A percentile compares a stretch with the other conserved stretches of the same genome.
Conservation (phyloP, 2,888 invertebrate species). For the Oasisia sp. region DNA sequence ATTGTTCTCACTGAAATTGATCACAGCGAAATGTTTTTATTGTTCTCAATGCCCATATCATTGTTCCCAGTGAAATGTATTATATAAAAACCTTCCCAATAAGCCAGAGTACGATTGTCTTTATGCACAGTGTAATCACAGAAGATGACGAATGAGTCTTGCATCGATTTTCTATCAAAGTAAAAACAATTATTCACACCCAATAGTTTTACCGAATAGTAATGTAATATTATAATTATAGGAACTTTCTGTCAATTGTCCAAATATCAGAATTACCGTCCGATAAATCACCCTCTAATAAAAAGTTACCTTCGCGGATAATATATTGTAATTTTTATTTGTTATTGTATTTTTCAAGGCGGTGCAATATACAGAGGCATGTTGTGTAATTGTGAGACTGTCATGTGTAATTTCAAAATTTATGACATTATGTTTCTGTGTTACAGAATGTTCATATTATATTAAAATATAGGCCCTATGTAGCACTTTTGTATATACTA, state of each 20-base stretch:
- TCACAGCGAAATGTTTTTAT: not conserved
- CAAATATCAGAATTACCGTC: not conserved
- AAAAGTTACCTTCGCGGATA: not conserved
- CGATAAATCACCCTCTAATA: not conserved
- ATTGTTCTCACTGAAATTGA: no score
- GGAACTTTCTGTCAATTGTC: not conserved
- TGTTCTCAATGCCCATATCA: no score
- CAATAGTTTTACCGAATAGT: not conserved
- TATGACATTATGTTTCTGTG: no score
- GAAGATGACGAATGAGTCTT: not conserved
- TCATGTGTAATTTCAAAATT: no score
- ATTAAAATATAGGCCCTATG: no score
- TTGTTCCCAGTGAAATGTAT: not conserved
- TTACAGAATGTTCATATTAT: no score
- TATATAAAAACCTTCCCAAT: not conserved
- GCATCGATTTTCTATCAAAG: not conserved
- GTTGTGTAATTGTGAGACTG: no score
- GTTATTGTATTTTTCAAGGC: no score
- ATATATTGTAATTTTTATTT: not conserved
- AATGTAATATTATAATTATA: not conserved
- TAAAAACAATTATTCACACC: not conserved
- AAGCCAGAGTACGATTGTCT: not conserved
- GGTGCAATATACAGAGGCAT: no score
- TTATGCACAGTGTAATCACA: not conserved
- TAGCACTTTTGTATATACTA: no score